These are phyloP conservation scores for Chrysemys picta DNA, from an alignment of 2,113 vertebrate genomes.

Conservation along the genomic window DNA sequence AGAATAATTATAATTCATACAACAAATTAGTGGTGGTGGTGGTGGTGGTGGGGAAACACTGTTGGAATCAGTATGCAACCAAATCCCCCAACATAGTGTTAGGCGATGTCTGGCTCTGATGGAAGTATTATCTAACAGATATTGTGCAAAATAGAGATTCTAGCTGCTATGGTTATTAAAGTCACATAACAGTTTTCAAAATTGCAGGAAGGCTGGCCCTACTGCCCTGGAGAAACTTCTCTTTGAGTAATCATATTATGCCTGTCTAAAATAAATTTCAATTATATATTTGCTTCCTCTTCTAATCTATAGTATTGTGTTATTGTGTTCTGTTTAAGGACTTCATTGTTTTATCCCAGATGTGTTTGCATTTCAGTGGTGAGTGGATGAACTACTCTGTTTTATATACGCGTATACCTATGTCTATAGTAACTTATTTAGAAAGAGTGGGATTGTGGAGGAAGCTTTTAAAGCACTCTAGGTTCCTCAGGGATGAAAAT, in stretches of 20 bases:
- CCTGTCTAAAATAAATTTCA: neutral
- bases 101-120: neutral
- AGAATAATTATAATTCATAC: neutral
- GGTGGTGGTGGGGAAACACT: too few species aligned
- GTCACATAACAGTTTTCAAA: neutral
- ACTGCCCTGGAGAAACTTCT: neutral
- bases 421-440: neutral
- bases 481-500: neutral
- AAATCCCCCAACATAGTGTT: neutral
- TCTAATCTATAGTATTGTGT: neutral
- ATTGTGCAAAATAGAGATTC: neutral
- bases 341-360: neutral
- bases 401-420: neutral
- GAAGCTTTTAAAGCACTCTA: neutral
- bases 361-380: neutral
- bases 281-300: neutral
- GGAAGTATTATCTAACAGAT: neutral
- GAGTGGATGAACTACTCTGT: neutral
- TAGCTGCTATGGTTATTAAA: neutral
- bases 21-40: neutral
- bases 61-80: neutral
- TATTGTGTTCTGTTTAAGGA: neutral
- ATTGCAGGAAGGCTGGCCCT: neutral
- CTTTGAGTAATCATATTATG: neutral
- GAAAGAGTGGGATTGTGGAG: neutral